These are phyloP conservation scores for Laticauda colubrina DNA, from an alignment of 2,113 vertebrate species.

Conservation along the genomic window DNA sequence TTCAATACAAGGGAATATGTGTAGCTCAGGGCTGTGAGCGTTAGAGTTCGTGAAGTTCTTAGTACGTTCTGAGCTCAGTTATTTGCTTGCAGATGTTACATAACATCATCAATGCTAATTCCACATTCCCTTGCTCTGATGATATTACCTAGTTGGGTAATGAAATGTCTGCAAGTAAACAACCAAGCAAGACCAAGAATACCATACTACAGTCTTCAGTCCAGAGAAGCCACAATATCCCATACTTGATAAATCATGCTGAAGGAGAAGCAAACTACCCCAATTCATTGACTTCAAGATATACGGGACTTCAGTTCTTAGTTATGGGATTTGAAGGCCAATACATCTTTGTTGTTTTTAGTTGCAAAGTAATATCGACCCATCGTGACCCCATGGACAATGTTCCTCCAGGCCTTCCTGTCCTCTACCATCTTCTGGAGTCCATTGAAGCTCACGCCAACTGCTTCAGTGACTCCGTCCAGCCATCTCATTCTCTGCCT, in stretches of 20 bases:
- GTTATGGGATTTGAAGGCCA: not conserved
- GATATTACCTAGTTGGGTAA: not conserved
- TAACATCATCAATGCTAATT: not conserved
- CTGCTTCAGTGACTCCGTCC: no score
- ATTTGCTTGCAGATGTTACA: not conserved
- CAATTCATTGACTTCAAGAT: not conserved
- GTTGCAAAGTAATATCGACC: no score
- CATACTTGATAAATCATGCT: no score
- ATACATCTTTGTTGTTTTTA: not conserved
- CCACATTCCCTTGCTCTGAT: not conserved
- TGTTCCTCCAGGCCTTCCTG: no score
- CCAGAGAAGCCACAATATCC: not conserved
- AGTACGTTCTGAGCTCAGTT: not conserved
- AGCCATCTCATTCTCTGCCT: no score
- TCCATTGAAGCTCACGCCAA: no score
- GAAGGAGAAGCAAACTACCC: not conserved
- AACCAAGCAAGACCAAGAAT: not conserved
- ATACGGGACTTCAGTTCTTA: not conserved
- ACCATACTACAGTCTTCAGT: not conserved
- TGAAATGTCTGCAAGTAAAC: not conserved
- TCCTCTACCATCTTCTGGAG: no score
- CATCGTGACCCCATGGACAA: no score
- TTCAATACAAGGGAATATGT: not conserved
- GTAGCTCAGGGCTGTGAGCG: not conserved
- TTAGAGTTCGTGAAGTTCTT: not conserved